phyloP scores from a whole-genome alignment of 2,888 invertebrate genomes.

The Tuta absoluta region DNA sequence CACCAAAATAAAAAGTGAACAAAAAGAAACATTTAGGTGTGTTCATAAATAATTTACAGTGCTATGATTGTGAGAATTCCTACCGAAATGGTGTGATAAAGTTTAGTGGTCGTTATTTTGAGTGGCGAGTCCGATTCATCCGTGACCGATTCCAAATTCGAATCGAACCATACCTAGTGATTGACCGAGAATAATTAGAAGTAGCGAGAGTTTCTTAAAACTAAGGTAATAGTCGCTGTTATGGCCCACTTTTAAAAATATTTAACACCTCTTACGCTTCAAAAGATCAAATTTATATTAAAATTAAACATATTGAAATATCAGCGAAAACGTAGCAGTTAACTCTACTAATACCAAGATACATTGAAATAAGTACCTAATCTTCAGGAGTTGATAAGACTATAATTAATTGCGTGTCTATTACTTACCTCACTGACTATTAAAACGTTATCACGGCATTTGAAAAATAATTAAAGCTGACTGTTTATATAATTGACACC shows the following conservation, averaged over 20 bases:
- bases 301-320: background rate
- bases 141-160: conserved; percentile 65
- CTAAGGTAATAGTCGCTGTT: conserved; percentile 33
- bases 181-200: conserved; percentile 72
- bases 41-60: conserved; percentile 63
- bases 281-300: background rate
- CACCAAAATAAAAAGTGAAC: conserved; percentile 51
- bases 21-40: conserved; percentile 51
- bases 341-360: background rate
- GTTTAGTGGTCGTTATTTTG: conserved; percentile 73
- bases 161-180: conserved; percentile 59
- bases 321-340: background rate
- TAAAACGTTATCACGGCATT: background rate
- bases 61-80: conserved; percentile 69
- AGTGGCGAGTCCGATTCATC: conserved; percentile 63
- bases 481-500: conserved; percentile 11
- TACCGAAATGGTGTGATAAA: conserved; percentile 77
- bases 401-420: conserved; percentile 12
- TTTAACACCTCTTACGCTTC: background rate
- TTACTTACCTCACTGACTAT: no score
- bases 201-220: conserved; percentile 62
- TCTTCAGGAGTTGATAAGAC: background rate
- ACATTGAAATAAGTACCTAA: no score
- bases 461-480: background rate
- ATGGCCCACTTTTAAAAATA: background rate